Evolutionary conservation across 2,113 vertebrate genomes (phyloP).

Genomic region (Camarhynchus parvulus): DNA sequence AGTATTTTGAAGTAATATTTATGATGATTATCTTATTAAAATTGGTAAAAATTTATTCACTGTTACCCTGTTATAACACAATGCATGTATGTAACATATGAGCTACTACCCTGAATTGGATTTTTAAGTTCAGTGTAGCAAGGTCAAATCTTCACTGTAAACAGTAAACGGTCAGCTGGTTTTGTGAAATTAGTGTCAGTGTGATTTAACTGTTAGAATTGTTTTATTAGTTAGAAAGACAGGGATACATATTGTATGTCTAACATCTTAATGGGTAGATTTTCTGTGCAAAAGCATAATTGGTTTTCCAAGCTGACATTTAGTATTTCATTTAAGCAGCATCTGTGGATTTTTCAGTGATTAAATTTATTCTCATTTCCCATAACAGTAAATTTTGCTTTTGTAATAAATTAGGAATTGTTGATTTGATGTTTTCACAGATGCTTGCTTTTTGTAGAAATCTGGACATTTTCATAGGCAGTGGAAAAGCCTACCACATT

Average conservation of each 20-base stretch:
- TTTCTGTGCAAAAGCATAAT: neutral
- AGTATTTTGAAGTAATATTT: constrained; percentile 16
- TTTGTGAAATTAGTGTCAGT: neutral
- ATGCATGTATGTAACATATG: neutral
- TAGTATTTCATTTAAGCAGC: neutral
- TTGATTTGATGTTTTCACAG: neutral
- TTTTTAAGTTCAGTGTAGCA: neutral
- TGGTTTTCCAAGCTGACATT: neutral
- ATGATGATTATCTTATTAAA: constrained; percentile 16
- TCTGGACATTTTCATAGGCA: neutral
- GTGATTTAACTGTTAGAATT: neutral
- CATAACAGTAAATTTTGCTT: neutral
- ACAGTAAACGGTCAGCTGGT: neutral
- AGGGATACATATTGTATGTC: neutral
- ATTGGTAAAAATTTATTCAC: constrained; percentile 13
- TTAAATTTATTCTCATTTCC: neutral
- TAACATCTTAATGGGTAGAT: constrained; percentile 24
- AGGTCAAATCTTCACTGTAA: constrained; percentile 27
- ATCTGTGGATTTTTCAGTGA: neutral
- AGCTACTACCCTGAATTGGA: neutral
- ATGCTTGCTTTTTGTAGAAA: neutral
- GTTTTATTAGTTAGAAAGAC: constrained; percentile 16
- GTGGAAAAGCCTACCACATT: neutral
- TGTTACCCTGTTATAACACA: neutral
- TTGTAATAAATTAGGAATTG: neutral